Evolutionary conservation across 2,113 vertebrate genomes (phyloP).

Genomic region (Otus sunia): DNA sequence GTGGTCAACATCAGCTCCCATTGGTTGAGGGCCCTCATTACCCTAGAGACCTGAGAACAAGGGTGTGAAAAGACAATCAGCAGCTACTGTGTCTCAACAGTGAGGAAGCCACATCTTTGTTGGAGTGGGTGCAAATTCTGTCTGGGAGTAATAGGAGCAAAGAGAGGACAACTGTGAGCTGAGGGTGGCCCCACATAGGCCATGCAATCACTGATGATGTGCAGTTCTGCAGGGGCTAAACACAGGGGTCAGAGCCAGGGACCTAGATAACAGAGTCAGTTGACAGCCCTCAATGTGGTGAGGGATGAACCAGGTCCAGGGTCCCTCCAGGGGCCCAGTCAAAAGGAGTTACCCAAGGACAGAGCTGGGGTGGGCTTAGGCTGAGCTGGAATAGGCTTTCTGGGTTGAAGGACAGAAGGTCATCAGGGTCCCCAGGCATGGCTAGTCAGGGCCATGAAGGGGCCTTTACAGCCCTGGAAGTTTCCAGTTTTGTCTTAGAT

Average conservation of each 20-base stretch:
- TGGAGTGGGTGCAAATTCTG: background rate
- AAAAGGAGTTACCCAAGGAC: background rate
- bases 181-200: background rate
- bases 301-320: background rate
- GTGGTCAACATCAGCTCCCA: too few relatives aligned
- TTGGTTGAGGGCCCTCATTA: too few relatives aligned
- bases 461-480: background rate
- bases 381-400: background rate
- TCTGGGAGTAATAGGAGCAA: background rate
- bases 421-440: background rate
- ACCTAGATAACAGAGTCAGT: background rate
- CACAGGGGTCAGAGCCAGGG: background rate
- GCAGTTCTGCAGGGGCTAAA: background rate
- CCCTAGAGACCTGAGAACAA: too few relatives aligned
- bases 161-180: background rate
- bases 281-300: background rate
- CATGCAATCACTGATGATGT: fast-evolving
- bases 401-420: background rate
- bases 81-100: too few relatives aligned
- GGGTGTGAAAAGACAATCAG: too few relatives aligned
- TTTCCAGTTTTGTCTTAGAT: background rate
- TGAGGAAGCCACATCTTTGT: too few relatives aligned
- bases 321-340: background rate
- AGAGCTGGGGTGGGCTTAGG: background rate
- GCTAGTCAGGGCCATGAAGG: background rate